phyloP scores from a whole-genome alignment of 2,888 invertebrate genomes.

The Melikaiella ostensackeni region DNA sequence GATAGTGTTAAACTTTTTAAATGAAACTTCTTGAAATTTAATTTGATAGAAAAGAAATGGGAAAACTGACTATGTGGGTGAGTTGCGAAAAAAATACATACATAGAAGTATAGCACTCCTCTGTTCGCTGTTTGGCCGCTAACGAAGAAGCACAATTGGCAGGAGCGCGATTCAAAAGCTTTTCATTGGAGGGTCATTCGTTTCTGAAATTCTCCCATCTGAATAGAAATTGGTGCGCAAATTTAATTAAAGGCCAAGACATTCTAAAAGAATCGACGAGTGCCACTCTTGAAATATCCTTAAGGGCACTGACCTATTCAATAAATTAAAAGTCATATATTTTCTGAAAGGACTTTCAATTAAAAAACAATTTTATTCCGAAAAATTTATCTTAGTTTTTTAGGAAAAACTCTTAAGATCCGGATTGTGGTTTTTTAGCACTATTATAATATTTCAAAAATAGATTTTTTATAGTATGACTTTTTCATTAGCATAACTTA shows the following conservation, averaged over 20 bases:
- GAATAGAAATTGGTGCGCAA: constrained; percentile 15
- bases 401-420: no score
- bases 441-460: no score
- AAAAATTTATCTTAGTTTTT: no score
- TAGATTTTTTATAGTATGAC: no score
- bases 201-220: constrained; percentile 14
- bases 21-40: background rate
- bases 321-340: constrained; percentile 1
- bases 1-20: background rate
- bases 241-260: constrained; percentile 36
- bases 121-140: background rate
- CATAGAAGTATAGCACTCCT: background rate
- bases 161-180: constrained; percentile 24
- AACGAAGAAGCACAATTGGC: constrained; percentile 32
- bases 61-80: background rate
- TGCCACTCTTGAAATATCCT: background rate
- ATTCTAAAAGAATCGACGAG: constrained; percentile 20
- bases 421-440: no score
- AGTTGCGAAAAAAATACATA: background rate
- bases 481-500: no score
- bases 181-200: constrained; percentile 37
- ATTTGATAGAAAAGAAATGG: background rate
- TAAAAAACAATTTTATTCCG: no score
- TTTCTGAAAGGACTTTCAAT: background rate
- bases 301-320: background rate